A percentile compares a stretch with the other conserved stretches of the same genome.
phyloP scores from a whole-genome alignment of 2,888 invertebrate species.

The Callimorpha dominula region DNA sequence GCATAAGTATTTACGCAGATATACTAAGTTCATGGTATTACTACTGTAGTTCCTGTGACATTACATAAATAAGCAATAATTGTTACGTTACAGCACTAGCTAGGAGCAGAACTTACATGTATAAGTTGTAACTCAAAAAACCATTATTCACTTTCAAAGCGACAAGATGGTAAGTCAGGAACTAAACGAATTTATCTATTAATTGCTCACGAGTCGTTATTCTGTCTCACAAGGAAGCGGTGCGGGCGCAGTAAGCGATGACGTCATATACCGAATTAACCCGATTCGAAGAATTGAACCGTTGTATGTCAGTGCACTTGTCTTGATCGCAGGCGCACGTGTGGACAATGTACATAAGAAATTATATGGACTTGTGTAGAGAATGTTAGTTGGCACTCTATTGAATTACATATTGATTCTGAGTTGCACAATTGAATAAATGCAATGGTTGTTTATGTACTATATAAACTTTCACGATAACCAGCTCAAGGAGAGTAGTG shows the following conservation, averaged over 20 bases:
- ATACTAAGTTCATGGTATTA: too few relatives aligned
- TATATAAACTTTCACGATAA: not conserved
- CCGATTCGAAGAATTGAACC: constrained; percentile 79
- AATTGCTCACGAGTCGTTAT: constrained; percentile 60
- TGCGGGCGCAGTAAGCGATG: constrained; percentile 58
- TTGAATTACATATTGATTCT: constrained; percentile 1
- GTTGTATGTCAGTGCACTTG: constrained; percentile 80
- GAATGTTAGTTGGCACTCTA: not conserved
- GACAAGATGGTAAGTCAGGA: constrained; percentile 51
- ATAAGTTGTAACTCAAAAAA: constrained; percentile 28
- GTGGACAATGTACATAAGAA: constrained; percentile 63
- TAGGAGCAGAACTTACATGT: not conserved
- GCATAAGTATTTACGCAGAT: too few relatives aligned
- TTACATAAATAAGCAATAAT: constrained; percentile 34
- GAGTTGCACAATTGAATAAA: not conserved
- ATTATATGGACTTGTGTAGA: constrained; percentile 33
- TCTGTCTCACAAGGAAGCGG: constrained; percentile 72
- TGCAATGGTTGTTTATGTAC: not conserved
- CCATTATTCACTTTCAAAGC: constrained; percentile 49
- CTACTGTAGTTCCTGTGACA: constrained; percentile 9
- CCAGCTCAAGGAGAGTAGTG: not conserved
- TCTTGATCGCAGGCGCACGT: constrained; percentile 75
- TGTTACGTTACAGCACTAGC: constrained; percentile 18
- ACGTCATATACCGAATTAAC: constrained; percentile 83
- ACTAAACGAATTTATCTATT: constrained; percentile 60